These are phyloP conservation scores for Pachydiplax longipennis DNA, from an alignment of 2,888 invertebrate genomes.

Conservation along the genomic window DNA sequence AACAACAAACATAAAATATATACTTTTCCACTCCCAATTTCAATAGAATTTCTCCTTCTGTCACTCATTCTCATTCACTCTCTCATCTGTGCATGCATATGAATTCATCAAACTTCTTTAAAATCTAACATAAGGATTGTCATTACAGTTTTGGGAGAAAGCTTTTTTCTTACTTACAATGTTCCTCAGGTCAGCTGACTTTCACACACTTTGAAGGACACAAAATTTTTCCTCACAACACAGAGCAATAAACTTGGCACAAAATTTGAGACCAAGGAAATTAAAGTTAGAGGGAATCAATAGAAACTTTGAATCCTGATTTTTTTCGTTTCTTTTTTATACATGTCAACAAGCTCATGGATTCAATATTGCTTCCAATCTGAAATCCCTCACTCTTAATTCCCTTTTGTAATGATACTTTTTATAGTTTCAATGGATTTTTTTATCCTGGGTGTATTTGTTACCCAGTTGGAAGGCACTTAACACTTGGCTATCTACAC, in stretches of 20 bases:
- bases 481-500: constrained; percentile 48
- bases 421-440: constrained; percentile 28
- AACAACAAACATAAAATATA: constrained; percentile 52
- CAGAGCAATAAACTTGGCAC: constrained; percentile 51
- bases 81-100: constrained; percentile 46
- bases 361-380: constrained; percentile 45
- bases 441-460: constrained; percentile 44
- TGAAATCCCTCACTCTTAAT: constrained; percentile 48
- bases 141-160: constrained; percentile 48
- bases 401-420: constrained; percentile 35
- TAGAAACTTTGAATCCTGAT: constrained; percentile 45
- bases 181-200: constrained; percentile 51
- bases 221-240: constrained; percentile 51
- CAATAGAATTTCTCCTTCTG: constrained; percentile 50
- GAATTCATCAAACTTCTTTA: constrained; percentile 25
- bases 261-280: constrained; percentile 49
- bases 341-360: constrained; percentile 46
- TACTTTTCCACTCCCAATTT: constrained; percentile 47
- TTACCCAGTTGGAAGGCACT: constrained; percentile 51
- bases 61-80: constrained; percentile 46
- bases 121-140: constrained; percentile 49
- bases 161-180: constrained; percentile 10
- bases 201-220: constrained; percentile 49
- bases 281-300: constrained; percentile 46
- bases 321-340: background rate